Conservation (phyloP, 2,888 invertebrate species). For the Metacarcinus magister region DNA sequence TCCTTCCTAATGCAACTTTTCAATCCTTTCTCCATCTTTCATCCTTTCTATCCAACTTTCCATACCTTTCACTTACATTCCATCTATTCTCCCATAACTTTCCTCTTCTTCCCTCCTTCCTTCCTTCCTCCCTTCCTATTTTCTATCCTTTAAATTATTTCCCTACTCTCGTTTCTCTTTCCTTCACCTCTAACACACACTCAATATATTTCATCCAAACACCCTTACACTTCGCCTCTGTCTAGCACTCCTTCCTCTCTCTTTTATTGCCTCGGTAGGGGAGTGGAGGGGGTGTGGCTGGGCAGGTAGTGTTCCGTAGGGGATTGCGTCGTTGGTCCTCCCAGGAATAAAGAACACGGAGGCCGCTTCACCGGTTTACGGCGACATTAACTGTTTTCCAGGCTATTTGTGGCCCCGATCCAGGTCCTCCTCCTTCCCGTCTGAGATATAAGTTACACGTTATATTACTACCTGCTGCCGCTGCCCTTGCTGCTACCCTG, state of each 20-base stretch:
- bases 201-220: background rate
- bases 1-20: background rate
- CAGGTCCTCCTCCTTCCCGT: background rate
- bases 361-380: background rate
- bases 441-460: background rate
- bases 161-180: too few species aligned
- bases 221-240: background rate
- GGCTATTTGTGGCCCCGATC: background rate
- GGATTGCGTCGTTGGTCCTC: background rate
- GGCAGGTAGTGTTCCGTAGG: background rate
- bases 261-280: background rate
- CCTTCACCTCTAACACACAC: too few species aligned
- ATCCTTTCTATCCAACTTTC: background rate
- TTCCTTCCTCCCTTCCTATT: too few species aligned
- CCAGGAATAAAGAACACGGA: background rate
- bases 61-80: background rate
- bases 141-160: too few species aligned
- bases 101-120: too few species aligned
- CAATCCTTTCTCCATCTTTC: background rate
- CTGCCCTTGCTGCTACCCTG: background rate
- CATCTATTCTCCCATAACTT: too few species aligned
- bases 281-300: background rate
- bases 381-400: background rate
- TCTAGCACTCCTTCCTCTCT: background rate
- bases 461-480: background rate